phyloP scores from a whole-genome alignment of 2,797 vertebrate genomes.

The Rhabdomys pumilio region DNA sequence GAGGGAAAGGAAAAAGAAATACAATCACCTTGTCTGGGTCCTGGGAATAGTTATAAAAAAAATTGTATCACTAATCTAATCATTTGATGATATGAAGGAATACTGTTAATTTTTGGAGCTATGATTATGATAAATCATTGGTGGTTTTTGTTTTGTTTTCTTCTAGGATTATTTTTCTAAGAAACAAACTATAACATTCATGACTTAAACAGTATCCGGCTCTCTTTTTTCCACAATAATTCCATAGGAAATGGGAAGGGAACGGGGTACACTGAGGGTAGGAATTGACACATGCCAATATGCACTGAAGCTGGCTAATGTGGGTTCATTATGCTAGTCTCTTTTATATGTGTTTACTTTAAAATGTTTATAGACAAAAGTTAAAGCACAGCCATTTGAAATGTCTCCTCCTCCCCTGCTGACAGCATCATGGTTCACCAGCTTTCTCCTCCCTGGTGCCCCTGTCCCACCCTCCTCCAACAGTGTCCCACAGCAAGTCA shows the following conservation, averaged over 20 bases:
- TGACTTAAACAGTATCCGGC: conserved; percentile 32
- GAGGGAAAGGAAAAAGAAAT: background rate
- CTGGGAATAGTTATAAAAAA: conserved; percentile 52
- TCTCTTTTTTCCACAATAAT: conserved; percentile 64
- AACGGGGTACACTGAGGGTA: background rate
- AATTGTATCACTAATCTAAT: conserved; percentile 33
- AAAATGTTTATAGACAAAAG: conserved; percentile 46
- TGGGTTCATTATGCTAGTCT: conserved; percentile 8
- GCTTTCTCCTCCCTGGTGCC: background rate
- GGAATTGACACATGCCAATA: background rate
- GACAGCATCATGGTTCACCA: background rate
- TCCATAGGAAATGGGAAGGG: conserved; percentile 18
- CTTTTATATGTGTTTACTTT: background rate
- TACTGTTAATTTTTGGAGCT: conserved; percentile 58
- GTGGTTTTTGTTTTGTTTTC: background rate
- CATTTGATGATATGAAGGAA: conserved; percentile 56
- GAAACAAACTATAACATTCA: conserved; percentile 64
- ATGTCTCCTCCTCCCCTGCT: background rate
- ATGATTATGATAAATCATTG: background rate
- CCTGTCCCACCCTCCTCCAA: background rate
- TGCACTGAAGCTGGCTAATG: conserved; percentile 28
- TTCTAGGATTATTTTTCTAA: conserved; percentile 67
- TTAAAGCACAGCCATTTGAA: background rate
- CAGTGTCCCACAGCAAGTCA: background rate
- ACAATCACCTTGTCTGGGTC: conserved; percentile 13